Base-by-base conservation (phyloP, 1,140 invertebrate genomes). In the Holcopasites calliopsidis region DNA sequence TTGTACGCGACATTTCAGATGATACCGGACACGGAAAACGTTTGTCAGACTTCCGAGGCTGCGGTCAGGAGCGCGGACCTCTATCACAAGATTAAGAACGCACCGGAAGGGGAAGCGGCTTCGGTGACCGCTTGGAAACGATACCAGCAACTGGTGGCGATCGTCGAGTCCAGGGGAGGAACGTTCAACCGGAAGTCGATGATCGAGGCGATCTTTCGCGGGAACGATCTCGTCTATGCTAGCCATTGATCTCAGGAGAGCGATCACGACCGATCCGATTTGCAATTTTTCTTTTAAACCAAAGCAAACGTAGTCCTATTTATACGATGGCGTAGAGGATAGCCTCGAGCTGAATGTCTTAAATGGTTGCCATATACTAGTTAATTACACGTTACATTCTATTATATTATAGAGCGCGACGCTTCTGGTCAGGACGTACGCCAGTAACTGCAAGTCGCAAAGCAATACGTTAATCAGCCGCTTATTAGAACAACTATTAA, bases 161-260 rank as follows among this genome's bases (percentile, higher is more conserved):
- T 84, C 60, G 84, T 90, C 65, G 81, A 88, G 44, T 83, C 85
- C 26, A 79, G 73, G 16, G 89, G 86, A 10, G 76, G 80, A 38
- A 77, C 86, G 35, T 87, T 85, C 62, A 86, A 90, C 74, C 79
- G 85, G 65, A 85, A 85, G 75, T 75, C 75, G 13, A 52, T 88
- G 31, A 79, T 90, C 75, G 89, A 90, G 38, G 86, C 89, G 13
- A 88, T 89, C 80, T 90, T 89, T 52, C 86, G 89, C 28, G 89
- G 89, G 1, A 82, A 77, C 44, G 83, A 90, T 83, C 83, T 90
- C 57, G 74, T 85, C 55, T 90, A 90, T 69, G 82, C 55, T 21
- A 75, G 54, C 44, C 73, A 84, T 23, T 84, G 82, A 84, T 82
- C 33, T 28, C 13, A 18, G 16, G 38, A 68, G n/a, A 10, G 4